Evolutionary conservation across 2,797 vertebrate species (phyloP), one percentile per base, ranked within the genome.

Genomic region (Octomys mimax): DNA sequence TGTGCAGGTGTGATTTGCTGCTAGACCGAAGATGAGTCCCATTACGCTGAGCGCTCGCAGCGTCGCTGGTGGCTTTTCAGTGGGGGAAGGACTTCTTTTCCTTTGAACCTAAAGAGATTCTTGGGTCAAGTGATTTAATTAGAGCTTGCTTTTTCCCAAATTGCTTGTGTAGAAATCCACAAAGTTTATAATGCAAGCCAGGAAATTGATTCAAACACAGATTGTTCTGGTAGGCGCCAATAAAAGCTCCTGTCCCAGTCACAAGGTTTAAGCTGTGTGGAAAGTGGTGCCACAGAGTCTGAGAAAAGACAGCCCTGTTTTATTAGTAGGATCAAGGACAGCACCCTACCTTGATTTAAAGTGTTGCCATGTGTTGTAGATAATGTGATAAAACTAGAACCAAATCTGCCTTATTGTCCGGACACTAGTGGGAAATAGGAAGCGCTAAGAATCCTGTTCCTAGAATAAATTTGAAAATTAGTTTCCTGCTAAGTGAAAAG

Each of bases 141-240:
- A 79, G 61, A 64, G 68, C 92, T 94, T 89, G 70, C 70, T 94
- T 92, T 86, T 79, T 85, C 87, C 85, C n/a, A 97, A 93, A 96
- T 61, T 87, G 59, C 93, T 89, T 83, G 21, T 66, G 36, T 52
- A 96, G 75, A 94, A 96, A 93, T 92, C 70, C 59, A 73, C 95
- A 87, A 94, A 89, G 81, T 96, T 92, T 96, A 82, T 82, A 87
- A 94, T 28, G 68, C 80, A 49, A 89, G 83, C 81, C 83, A 95
- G 96, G 93, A 97, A 97, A 95, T 52, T 87, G 88, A 94, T 97
- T 91, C 80, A 79, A 96, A 92, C 86, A 88, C 79, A 93, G 95
- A 96, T 95, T 94, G 87, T 93, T 83, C 70, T 87, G 77, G 81
- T 83, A 49, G 89, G 87, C 61, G 21, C 93, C 89, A 96, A 87